Percentiles rank a stretch among this genome's conserved stretches.
phyloP scores from a whole-genome alignment of 2,797 vertebrate species.

The Clarias pachynema region DNA sequence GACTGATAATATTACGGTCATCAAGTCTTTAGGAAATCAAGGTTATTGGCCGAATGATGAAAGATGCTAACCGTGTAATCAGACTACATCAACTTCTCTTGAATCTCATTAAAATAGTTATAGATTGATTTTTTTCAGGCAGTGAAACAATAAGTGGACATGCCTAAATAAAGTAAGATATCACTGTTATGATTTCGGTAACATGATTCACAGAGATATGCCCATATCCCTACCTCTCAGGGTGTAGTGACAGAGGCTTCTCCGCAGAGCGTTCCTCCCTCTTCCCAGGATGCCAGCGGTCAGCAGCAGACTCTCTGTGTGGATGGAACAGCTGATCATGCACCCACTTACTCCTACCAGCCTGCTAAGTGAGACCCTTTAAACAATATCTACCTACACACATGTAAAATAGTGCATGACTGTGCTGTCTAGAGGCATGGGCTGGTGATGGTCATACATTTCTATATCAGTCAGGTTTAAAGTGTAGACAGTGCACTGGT shows the following conservation, averaged over 20 bases:
- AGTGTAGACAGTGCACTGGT: background rate
- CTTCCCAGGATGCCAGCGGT: constrained; percentile 90
- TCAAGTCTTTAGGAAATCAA: constrained; percentile 15
- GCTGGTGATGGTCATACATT: background rate
- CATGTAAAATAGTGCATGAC: background rate
- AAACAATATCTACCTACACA: background rate
- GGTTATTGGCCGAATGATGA: constrained; percentile 15
- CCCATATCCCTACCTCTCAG: constrained; percentile 69
- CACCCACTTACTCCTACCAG: constrained; percentile 93
- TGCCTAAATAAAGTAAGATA: background rate
- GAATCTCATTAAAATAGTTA: constrained; percentile 10
- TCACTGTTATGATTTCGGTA: background rate
- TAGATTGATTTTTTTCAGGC: background rate
- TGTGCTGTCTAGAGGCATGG: background rate
- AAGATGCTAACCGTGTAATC: background rate
- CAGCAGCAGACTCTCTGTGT: constrained; percentile 92
- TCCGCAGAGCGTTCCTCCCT: constrained; percentile 88
- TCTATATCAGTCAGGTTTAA: background rate
- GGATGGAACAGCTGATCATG: constrained; percentile 90
- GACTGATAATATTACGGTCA: constrained; percentile 7
- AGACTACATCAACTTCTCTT: constrained; percentile 3
- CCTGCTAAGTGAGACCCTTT: constrained; percentile 86
- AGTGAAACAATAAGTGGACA: background rate
- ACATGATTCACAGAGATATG: background rate
- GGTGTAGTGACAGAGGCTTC: constrained; percentile 93